Percentiles rank a stretch among this genome's conserved stretches.
Evolutionary conservation across 2,888 invertebrate species (phyloP).

Genomic region (Cetonia aurata): DNA sequence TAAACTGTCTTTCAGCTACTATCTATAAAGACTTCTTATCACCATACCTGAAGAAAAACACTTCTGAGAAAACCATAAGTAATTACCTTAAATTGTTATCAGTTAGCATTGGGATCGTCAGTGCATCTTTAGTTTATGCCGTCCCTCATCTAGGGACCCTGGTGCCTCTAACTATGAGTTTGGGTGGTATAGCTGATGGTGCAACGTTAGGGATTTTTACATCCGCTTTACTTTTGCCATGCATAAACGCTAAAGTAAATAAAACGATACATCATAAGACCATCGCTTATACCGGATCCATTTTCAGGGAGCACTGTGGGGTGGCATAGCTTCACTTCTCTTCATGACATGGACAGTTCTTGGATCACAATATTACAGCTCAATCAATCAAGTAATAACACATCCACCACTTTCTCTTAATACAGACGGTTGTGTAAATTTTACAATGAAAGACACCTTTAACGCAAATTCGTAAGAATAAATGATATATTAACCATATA

Average conservation of each 20-base stretch:
- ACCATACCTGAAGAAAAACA: constrained; percentile 67
- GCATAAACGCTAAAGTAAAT: constrained; percentile 71
- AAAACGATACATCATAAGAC: not conserved
- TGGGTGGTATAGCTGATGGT: constrained; percentile 75
- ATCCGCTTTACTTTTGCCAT: constrained; percentile 75
- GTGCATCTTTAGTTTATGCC: constrained; percentile 78
- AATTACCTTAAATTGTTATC: constrained; percentile 71
- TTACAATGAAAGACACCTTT: not conserved
- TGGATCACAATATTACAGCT: constrained; percentile 55
- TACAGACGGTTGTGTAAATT: constrained; percentile 47
- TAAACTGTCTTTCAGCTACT: constrained; percentile 75
- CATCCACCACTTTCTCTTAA: constrained; percentile 58
- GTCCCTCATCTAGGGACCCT: constrained; percentile 76
- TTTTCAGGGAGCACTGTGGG: constrained; percentile 59
- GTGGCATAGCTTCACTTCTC: constrained; percentile 46
- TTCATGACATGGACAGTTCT: constrained; percentile 56
- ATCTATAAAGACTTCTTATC: constrained; percentile 75
- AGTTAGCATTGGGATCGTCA: constrained; percentile 72
- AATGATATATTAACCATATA: too few relatives aligned
- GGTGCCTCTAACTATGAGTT: constrained; percentile 74
- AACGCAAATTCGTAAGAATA: constrained; percentile 8
- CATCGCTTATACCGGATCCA: not conserved
- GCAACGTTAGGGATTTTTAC: constrained; percentile 76
- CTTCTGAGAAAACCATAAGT: constrained; percentile 69
- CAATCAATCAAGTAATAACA: constrained; percentile 50